Evolutionary conservation across 2,113 vertebrate genomes (phyloP).

Genomic region (Brachirus orientalis): DNA sequence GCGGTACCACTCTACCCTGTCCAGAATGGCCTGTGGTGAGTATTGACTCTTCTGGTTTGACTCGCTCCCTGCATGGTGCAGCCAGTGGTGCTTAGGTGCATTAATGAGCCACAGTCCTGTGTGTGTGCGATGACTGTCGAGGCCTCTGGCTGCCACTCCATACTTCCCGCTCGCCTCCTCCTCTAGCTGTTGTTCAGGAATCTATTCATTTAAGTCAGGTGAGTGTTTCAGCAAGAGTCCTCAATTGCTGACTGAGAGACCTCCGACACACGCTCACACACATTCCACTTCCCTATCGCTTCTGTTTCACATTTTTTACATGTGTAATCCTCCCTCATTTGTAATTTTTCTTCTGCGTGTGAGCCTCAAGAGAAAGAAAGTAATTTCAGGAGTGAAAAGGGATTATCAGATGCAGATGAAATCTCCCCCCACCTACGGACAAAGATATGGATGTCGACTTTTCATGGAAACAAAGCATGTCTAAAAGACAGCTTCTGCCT

Average conservation of each 20-base stretch:
- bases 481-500: conserved; percentile 58
- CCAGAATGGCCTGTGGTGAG: conserved; percentile 26
- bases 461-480: conserved; percentile 63
- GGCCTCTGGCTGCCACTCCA: no score
- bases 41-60: conserved; percentile 33
- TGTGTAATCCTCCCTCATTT: conserved; percentile 71
- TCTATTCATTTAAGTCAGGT: conserved; percentile 64
- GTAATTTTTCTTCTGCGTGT: conserved; percentile 59
- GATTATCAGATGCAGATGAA: conserved; percentile 71
- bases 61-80: conserved; percentile 53
- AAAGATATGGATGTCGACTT: conserved; percentile 73
- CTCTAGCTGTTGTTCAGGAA: conserved; percentile 41
- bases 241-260: conserved; percentile 47
- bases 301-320: conserved; percentile 67
- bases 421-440: conserved; percentile 68
- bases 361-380: conserved; percentile 69
- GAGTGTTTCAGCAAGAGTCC: conserved; percentile 40
- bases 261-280: conserved; percentile 34
- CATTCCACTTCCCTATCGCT: conserved; percentile 56
- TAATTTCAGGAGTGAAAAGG: conserved; percentile 70
- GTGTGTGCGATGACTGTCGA: no score
- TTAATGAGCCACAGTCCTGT: conserved; percentile 53
- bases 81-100: conserved; percentile 55
- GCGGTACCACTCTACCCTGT: conserved; percentile 24
- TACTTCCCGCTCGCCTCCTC: conserved; percentile 18